Conservation (phyloP, 2,888 invertebrate species). For the Leptura quadrifasciata region DNA sequence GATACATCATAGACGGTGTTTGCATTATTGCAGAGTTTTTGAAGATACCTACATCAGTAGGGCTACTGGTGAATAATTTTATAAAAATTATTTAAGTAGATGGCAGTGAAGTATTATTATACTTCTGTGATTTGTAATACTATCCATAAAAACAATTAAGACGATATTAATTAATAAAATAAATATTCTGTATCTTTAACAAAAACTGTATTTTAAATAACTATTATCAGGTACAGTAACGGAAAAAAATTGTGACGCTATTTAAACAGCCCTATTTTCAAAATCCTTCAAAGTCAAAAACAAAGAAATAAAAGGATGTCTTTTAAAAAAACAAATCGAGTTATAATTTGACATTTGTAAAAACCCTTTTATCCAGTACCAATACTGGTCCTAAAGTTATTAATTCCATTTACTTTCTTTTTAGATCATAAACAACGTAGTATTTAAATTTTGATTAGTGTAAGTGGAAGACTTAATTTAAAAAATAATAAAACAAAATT, state of each 20-base stretch:
- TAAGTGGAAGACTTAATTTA: slow-evolving; percentile 23
- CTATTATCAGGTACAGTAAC: slow-evolving; percentile 63
- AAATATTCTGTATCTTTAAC: slow-evolving; percentile 59
- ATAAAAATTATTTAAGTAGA: slow-evolving; percentile 57
- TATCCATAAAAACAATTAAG: slow-evolving; percentile 61
- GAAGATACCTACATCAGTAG: not conserved
- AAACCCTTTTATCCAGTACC: not conserved
- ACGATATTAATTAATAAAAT: slow-evolving; percentile 57
- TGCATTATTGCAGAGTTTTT: slow-evolving; percentile 21
- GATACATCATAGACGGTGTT: slow-evolving; percentile 15
- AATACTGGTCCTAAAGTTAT: not conserved
- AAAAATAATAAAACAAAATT: not conserved
- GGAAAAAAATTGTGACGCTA: slow-evolving; percentile 49
- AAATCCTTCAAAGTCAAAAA: not conserved
- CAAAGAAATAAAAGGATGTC: not conserved
- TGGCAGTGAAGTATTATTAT: slow-evolving; percentile 61
- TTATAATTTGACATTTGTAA: not conserved
- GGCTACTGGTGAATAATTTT: slow-evolving; percentile 38
- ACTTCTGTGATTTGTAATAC: slow-evolving; percentile 54
- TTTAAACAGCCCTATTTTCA: slow-evolving; percentile 30
- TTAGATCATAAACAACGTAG: not conserved
- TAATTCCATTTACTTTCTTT: not conserved
- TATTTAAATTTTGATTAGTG: slow-evolving; percentile 4
- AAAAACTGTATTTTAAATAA: slow-evolving; percentile 58
- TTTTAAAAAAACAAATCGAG: not conserved